These are phyloP conservation scores for Neosilurus mollespiculum DNA, from an alignment of 2,797 vertebrate genomes.

Conservation along the genomic window DNA sequence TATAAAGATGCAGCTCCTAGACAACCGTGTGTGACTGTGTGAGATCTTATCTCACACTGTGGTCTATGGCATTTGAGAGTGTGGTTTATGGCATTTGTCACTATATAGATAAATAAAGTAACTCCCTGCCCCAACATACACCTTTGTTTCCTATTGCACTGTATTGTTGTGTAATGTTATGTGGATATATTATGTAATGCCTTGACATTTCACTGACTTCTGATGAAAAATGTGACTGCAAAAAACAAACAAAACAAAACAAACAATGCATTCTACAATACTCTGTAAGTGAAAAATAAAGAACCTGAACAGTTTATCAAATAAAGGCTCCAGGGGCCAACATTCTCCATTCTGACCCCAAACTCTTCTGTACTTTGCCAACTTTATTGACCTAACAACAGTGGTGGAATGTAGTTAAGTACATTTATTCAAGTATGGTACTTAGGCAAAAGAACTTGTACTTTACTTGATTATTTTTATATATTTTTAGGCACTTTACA, in stretches of 20 bases:
- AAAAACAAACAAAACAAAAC: too few species aligned
- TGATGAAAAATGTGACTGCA: too few species aligned
- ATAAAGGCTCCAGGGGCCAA: not conserved
- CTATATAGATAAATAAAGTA: constrained; percentile 37
- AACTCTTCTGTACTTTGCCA: not conserved
- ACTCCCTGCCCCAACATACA: not conserved
- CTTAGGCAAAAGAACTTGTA: too few species aligned
- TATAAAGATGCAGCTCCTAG: constrained; percentile 26
- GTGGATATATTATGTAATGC: not conserved
- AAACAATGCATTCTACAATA: too few species aligned
- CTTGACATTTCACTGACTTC: not conserved
- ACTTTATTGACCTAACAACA: not conserved
- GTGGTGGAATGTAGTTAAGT: too few species aligned
- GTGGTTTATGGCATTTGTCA: constrained; percentile 45
- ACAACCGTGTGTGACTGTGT: constrained; percentile 27
- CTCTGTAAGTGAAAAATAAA: not conserved
- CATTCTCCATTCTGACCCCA: not conserved
- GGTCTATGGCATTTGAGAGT: constrained; percentile 11
- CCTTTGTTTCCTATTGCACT: too few species aligned
- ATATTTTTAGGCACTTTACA: too few species aligned
- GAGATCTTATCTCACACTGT: constrained; percentile 29
- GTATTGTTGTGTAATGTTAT: not conserved
- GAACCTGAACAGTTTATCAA: not conserved
- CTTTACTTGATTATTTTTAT: too few species aligned
- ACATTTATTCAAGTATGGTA: too few species aligned